These are phyloP conservation scores for Muscicapa striata DNA, from an alignment of 2,797 vertebrate species.

Conservation along the genomic window DNA sequence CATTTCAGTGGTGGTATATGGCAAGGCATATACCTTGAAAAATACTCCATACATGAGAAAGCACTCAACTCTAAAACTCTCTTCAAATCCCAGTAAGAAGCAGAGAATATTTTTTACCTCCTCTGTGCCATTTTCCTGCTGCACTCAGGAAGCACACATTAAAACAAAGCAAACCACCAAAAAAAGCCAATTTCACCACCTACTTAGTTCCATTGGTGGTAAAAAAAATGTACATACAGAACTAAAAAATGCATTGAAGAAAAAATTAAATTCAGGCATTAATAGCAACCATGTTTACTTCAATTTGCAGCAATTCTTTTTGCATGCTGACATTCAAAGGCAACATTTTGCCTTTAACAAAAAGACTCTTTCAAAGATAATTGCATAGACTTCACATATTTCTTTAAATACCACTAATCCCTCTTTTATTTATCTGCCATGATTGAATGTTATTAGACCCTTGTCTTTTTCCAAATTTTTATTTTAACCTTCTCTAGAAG, in stretches of 20 bases:
- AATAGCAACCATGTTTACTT: not conserved
- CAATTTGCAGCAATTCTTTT: not conserved
- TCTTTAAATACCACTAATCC: conserved; percentile 21
- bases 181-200: not conserved
- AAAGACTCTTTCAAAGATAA: not conserved
- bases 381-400: not conserved
- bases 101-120: not conserved
- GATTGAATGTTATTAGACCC: not conserved
- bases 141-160: not conserved
- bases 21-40: not conserved
- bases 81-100: not conserved
- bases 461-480: not conserved
- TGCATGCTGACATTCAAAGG: not conserved
- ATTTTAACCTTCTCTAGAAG: not conserved
- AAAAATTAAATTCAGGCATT: not conserved
- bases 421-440: conserved; percentile 10
- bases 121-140: not conserved
- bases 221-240: not conserved
- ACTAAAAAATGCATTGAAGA: not conserved
- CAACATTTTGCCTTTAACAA: not conserved
- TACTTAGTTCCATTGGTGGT: not conserved
- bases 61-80: not conserved
- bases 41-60: not conserved
- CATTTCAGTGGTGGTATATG: not conserved
- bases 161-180: not conserved